Conservation (phyloP, 2,113 vertebrate genomes). For the Colius striatus region DNA sequence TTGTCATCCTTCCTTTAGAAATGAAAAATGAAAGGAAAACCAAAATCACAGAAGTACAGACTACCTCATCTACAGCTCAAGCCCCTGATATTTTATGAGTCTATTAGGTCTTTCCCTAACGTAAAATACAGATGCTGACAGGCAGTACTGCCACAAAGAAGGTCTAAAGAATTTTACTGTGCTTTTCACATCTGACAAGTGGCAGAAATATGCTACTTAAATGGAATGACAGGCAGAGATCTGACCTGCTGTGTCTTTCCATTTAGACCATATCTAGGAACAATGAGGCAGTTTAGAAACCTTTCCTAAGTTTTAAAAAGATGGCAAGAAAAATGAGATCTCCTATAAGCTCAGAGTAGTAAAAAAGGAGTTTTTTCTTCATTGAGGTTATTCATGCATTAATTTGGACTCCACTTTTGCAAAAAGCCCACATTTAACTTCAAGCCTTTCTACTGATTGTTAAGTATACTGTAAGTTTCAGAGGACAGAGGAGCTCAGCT, state of each 20-base stretch:
- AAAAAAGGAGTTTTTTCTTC: neutral
- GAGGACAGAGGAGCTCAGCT: neutral
- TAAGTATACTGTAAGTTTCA: neutral
- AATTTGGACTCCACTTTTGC: neutral
- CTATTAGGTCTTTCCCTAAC: neutral
- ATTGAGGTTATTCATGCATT: neutral
- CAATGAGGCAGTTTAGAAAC: neutral
- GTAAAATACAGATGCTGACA: conserved; percentile 44
- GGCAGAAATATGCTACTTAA: conserved; percentile 63
- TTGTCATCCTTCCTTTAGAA: conserved; percentile 16
- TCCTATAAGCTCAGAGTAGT: neutral
- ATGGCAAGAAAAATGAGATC: neutral
- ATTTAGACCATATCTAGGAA: neutral
- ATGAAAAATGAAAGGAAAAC: neutral
- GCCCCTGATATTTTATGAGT: neutral
- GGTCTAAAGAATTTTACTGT: conserved; percentile 27
- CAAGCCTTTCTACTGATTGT: neutral
- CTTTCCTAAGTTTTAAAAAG: neutral
- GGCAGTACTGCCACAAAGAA: conserved; percentile 5
- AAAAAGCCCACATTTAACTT: neutral
- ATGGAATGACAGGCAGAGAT: conserved; percentile 47
- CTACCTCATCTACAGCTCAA: neutral
- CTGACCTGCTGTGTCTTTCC: conserved; percentile 51
- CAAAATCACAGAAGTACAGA: neutral
- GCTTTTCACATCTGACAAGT: conserved; percentile 59